These are phyloP conservation scores for Crotalus viridis DNA, from an alignment of 2,113 vertebrate species.

Conservation along the genomic window DNA sequence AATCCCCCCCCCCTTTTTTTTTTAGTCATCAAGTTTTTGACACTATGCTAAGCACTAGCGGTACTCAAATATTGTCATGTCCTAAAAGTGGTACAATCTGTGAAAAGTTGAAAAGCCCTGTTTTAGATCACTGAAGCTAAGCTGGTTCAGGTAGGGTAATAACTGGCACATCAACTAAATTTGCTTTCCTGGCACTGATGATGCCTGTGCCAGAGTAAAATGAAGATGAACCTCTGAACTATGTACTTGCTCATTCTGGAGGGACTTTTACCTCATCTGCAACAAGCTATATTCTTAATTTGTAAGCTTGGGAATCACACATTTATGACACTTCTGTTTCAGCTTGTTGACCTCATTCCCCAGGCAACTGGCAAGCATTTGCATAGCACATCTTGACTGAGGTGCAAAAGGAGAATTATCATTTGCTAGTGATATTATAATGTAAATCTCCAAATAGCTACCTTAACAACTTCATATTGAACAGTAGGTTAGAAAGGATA, in stretches of 20 bases:
- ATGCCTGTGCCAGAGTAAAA: background rate
- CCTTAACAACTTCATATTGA: background rate
- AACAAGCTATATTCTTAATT: background rate
- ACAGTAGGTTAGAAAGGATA: background rate
- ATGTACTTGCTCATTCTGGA: background rate
- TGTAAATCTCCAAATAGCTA: background rate
- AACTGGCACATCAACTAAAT: background rate
- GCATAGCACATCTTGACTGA: background rate
- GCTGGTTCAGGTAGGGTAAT: background rate
- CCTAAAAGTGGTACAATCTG: no score
- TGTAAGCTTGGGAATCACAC: background rate
- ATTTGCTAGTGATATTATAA: background rate
- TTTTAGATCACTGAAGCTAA: background rate
- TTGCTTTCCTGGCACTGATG: background rate
- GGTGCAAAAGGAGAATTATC: background rate
- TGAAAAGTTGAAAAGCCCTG: background rate
- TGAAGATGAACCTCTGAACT: background rate
- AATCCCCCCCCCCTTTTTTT: no score
- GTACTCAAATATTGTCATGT: no score
- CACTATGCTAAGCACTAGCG: no score
- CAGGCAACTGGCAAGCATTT: background rate
- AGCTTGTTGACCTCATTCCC: background rate
- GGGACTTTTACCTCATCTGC: background rate
- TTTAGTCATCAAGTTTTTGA: no score
- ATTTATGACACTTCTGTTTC: background rate